Evolutionary conservation across 2,797 vertebrate genomes (phyloP), one percentile per base, ranked within the genome.

Genomic region (Cygnus olor): DNA sequence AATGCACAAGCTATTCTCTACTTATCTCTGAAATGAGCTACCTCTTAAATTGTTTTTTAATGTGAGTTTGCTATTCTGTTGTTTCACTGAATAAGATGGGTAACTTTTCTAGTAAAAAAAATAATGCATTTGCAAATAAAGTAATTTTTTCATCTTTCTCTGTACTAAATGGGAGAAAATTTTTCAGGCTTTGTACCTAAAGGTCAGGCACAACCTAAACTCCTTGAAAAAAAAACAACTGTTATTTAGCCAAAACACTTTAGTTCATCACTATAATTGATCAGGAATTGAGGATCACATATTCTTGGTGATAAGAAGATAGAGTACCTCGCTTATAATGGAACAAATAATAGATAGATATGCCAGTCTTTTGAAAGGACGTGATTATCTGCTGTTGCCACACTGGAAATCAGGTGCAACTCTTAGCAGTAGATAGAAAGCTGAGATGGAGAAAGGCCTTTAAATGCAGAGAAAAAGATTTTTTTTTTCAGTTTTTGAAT

Each of bases 221-320:
- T 57, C 17, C 89, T 91, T 86, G 54, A 85, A 63, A 88, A 85
- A 89, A 68, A 25, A 25, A 25, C 24, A 51, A 16, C 36, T 65
- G 22, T 90, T 93, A 74, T 81, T 95, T 83, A 88, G 68, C 28
- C 10, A 69, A 77, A 94, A n/a, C 14, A 32, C 56, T 95, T 73
- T 21, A 53, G 34, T 81, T 88, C 66, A 53, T 21, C 21, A 25
- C 24, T 58, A 51, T 70, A 86, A 88, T 95, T 89, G 28, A 77
- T 73, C 66, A 84, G 44, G 40, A 89, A 64, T 9, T 66, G 34
- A 81, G 9, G 80, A 54, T 53, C 34, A 45, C 8, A 28, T 82
- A 61, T 70, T 87, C 71, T 47, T 57, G n/a, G 10, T 66, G n/a
- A 76, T 89, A 71, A 74, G 61, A 60, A 85, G 64, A 74, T 42